Percentiles rank a stretch among this genome's conserved stretches.
phyloP scores from a whole-genome alignment of 2,888 invertebrate species.

The Arenicola marina region DNA sequence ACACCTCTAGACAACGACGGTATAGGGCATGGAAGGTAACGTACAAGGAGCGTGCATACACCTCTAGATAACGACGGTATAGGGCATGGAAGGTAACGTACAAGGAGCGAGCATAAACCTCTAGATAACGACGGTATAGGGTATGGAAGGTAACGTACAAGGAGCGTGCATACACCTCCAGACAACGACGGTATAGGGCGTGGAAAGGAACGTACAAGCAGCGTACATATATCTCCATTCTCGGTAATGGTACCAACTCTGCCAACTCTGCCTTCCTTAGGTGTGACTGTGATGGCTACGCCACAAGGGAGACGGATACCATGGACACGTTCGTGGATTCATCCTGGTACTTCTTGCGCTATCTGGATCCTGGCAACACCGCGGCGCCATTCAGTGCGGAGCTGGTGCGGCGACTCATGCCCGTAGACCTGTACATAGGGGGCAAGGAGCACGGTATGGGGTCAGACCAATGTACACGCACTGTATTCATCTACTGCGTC shows the following conservation, averaged over 20 bases:
- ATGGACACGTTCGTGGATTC: slow-evolving; percentile 99
- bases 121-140: too few relatives aligned
- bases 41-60: too few relatives aligned
- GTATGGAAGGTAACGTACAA: too few relatives aligned
- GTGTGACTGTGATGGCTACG: slow-evolving; percentile 64
- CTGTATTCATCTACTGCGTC: too few relatives aligned
- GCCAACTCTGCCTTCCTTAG: slow-evolving; percentile 34
- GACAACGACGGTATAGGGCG: too few relatives aligned
- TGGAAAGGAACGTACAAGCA: too few relatives aligned
- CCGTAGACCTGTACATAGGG: slow-evolving; percentile 94
- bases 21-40: too few relatives aligned
- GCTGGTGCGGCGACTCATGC: slow-evolving; percentile 69
- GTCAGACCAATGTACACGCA: too few relatives aligned
- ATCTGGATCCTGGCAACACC: slow-evolving; percentile 78
- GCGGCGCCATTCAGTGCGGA: slow-evolving; percentile 72
- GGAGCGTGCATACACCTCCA: too few relatives aligned
- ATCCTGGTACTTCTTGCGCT: slow-evolving; percentile 96
- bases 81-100: too few relatives aligned
- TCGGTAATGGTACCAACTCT: neutral
- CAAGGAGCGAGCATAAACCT: neutral
- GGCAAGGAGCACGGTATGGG: slow-evolving; percentile 87
- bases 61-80: too few relatives aligned
- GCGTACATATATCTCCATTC: neutral
- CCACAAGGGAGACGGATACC: slow-evolving; percentile 89
- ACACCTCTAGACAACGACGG: too few relatives aligned